These are phyloP conservation scores for Pteruthius melanotis DNA, from an alignment of 2,113 vertebrate species.

Conservation along the genomic window DNA sequence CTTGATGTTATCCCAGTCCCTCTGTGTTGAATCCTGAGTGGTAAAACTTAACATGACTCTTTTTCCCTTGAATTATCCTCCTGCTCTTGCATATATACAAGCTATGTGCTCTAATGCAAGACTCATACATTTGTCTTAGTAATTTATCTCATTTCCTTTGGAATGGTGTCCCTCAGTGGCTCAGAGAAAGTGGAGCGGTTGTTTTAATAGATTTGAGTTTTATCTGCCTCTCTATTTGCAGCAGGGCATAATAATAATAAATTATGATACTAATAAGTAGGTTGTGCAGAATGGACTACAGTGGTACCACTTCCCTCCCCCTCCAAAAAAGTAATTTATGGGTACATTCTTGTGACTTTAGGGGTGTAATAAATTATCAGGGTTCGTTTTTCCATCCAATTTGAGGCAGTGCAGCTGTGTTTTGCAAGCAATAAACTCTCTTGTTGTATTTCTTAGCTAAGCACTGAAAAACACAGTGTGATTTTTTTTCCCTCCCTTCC, in stretches of 20 bases:
- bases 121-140: constrained; percentile 33
- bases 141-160: constrained; percentile 65
- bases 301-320: constrained; percentile 53
- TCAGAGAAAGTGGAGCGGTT: constrained; percentile 66
- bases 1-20: constrained; percentile 22
- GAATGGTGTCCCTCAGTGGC: constrained; percentile 63
- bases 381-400: constrained; percentile 75
- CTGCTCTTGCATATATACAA: constrained; percentile 16
- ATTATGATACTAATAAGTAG: constrained; percentile 78
- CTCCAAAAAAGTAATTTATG: constrained; percentile 73
- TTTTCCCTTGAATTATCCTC: constrained; percentile 42
- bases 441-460: constrained; percentile 71
- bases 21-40: constrained; percentile 32
- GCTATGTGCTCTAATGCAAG: neutral
- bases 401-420: constrained; percentile 76
- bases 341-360: constrained; percentile 75
- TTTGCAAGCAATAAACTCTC: constrained; percentile 74
- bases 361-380: constrained; percentile 77
- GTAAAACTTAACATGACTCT: neutral
- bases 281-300: constrained; percentile 63
- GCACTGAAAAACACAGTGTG: constrained; percentile 68
- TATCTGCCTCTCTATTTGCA: constrained; percentile 71
- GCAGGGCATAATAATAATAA: constrained; percentile 76
- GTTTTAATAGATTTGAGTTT: constrained; percentile 77
- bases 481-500: constrained; percentile 50